Evolutionary conservation across 2,888 invertebrate species (phyloP).

Genomic region (Cataglyphis rosenhaueri): DNA sequence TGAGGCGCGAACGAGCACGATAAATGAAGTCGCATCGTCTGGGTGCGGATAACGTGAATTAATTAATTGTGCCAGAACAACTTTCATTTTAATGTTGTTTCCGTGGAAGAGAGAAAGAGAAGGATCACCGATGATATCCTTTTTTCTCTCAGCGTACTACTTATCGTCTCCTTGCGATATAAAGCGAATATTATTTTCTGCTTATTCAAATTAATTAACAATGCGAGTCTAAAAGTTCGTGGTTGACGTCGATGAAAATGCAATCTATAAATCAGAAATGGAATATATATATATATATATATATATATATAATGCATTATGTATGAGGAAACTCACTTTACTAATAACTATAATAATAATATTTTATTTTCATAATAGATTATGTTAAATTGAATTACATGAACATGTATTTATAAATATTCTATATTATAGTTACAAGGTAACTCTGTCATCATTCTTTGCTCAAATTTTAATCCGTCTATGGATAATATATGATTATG

Average conservation of each 20-base stretch:
- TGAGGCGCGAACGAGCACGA: conserved; percentile 33
- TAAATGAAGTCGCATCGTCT: conserved; percentile 49
- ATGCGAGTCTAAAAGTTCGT: not conserved
- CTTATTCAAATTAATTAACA: conserved; percentile 27
- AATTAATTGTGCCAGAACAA: conserved; percentile 66
- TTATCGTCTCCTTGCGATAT: not conserved
- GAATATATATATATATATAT: not conserved
- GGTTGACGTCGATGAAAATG: not conserved
- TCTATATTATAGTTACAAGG: not conserved
- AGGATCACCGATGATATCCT: conserved; percentile 41
- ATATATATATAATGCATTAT: too few relatives aligned
- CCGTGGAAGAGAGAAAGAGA: conserved; percentile 38
- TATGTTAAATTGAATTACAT: not conserved
- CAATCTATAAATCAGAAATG: not conserved
- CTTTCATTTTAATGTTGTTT: conserved; percentile 62
- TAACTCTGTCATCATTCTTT: not conserved
- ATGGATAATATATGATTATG: not conserved
- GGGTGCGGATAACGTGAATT: conserved; percentile 53
- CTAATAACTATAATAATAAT: not conserved
- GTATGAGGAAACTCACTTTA: not conserved
- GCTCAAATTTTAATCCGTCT: not conserved
- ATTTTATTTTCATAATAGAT: not conserved
- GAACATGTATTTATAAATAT: not conserved
- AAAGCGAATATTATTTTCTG: conserved; percentile 20
- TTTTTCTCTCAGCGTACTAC: not conserved